Evolutionary conservation across 1,140 invertebrate genomes (phyloP).

Genomic region (Metopolophium dirhodum): DNA sequence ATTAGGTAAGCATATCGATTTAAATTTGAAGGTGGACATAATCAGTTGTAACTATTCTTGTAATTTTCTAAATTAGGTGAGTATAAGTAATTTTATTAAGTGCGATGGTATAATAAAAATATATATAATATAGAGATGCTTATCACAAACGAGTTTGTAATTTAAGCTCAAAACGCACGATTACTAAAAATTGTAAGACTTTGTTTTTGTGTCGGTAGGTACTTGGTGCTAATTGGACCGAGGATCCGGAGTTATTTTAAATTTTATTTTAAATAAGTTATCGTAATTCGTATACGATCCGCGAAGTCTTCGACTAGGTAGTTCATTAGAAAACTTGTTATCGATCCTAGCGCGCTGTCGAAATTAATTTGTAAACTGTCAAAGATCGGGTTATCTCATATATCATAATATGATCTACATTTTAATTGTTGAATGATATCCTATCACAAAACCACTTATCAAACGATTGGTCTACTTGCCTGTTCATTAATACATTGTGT

Average conservation of each 20-base stretch:
- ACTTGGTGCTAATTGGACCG: background rate
- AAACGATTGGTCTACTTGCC: background rate
- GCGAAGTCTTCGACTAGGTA: background rate
- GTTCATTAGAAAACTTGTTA: slow-evolving; percentile 20
- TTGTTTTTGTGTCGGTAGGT: background rate
- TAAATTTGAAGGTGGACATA: background rate
- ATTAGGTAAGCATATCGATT: background rate
- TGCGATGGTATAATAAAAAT: background rate
- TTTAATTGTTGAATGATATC: slow-evolving; percentile 6
- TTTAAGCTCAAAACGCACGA: background rate
- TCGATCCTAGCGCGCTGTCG: slow-evolving; percentile 3
- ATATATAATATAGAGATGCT: background rate
- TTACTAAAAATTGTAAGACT: background rate
- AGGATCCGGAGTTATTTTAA: background rate
- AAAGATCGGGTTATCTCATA: background rate
- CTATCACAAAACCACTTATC: background rate
- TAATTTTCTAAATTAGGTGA: background rate
- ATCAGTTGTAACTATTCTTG: background rate
- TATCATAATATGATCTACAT: background rate
- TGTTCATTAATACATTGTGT: background rate
- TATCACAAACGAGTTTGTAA: background rate
- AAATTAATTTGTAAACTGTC: slow-evolving; percentile 39
- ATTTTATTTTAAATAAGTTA: background rate
- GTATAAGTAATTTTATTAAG: background rate
- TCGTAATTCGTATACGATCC: background rate